phyloP scores from a whole-genome alignment of 2,113 vertebrate genomes.

The Stictonetta naevosa region DNA sequence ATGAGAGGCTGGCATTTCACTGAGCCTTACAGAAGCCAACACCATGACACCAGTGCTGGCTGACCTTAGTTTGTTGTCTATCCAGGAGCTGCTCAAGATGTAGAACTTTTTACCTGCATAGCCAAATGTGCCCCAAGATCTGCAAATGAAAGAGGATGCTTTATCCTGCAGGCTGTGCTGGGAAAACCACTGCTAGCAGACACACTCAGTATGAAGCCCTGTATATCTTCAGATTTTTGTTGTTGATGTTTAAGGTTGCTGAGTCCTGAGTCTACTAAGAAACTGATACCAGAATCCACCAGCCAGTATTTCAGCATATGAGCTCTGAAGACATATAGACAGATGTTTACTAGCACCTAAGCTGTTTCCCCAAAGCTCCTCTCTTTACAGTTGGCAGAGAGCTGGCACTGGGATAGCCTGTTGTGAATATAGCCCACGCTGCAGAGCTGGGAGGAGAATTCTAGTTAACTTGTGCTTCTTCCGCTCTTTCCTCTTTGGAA shows the following conservation, averaged over 20 bases:
- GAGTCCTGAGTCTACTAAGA: background rate
- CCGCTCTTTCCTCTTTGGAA: background rate
- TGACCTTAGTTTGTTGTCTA: background rate
- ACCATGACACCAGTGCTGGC: background rate
- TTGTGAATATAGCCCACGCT: background rate
- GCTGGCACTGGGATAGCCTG: background rate
- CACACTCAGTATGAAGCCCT: background rate
- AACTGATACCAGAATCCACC: background rate
- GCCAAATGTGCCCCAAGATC: background rate
- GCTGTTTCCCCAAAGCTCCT: background rate
- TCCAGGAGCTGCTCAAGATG: background rate
- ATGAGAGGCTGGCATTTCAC: background rate
- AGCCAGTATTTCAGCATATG: background rate
- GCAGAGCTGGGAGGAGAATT: background rate
- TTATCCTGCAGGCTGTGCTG: background rate
- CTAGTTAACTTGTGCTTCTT: background rate
- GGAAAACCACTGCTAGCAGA: background rate
- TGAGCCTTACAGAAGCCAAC: background rate
- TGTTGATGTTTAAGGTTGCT: background rate
- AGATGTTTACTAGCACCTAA: background rate
- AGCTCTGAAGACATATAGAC: background rate
- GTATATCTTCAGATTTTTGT: background rate
- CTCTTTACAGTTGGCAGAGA: background rate
- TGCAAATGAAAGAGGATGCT: background rate
- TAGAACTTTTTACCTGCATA: background rate